phyloP scores from a whole-genome alignment of 2,888 invertebrate species.

The Plagiodera versicolora region DNA sequence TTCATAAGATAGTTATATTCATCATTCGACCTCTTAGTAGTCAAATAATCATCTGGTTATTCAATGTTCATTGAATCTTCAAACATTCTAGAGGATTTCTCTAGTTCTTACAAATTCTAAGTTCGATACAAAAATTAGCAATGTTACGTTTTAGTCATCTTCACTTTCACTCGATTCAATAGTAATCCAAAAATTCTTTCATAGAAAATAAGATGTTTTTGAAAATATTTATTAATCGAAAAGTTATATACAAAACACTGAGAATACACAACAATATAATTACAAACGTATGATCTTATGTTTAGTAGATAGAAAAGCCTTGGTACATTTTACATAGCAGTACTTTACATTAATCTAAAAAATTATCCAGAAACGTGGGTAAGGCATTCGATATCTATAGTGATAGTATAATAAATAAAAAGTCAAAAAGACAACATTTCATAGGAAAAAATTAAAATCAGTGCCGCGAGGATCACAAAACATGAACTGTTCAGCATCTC shows the following conservation, averaged over 20 bases:
- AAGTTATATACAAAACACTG: slow-evolving; percentile 44
- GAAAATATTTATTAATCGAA: slow-evolving; percentile 42
- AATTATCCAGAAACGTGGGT: slow-evolving; percentile 8
- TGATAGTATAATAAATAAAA: slow-evolving; percentile 22
- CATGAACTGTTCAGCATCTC: slow-evolving; percentile 43
- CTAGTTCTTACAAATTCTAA: no score
- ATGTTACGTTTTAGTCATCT: no score
- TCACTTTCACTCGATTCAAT: no score
- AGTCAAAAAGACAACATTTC: slow-evolving; percentile 23
- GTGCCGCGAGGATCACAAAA: slow-evolving; percentile 42
- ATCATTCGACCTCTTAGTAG: no score
- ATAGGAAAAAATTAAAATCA: slow-evolving; percentile 33
- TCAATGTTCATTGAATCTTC: no score
- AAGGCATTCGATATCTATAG: slow-evolving; percentile 15
- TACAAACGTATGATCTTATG: slow-evolving; percentile 30
- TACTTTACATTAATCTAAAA: slow-evolving; percentile 4
- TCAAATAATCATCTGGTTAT: no score
- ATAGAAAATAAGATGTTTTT: slow-evolving; percentile 15
- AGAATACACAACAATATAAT: slow-evolving; percentile 40
- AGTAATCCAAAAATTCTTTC: no score
- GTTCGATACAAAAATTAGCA: no score
- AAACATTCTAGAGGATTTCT: no score
- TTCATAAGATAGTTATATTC: no score
- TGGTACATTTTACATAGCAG: slow-evolving; percentile 19
- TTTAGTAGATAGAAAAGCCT: slow-evolving; percentile 37